Evolutionary conservation across 2,888 invertebrate genomes (phyloP).

Genomic region (Tiliacea aurago): DNA sequence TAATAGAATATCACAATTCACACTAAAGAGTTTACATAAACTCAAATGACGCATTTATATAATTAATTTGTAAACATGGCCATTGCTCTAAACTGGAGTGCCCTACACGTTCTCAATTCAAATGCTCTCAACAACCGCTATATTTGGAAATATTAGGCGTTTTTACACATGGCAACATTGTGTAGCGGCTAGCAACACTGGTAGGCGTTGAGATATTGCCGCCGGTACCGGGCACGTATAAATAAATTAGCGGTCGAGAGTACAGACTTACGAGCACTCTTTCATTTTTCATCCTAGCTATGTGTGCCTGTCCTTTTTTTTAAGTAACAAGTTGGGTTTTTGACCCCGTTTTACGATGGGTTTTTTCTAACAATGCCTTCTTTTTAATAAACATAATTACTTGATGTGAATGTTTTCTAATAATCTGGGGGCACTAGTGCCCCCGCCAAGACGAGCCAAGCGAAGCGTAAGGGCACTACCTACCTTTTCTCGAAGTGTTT

Average conservation of each 20-base stretch:
- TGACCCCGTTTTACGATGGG: background rate
- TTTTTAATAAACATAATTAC: background rate
- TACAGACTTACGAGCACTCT: constrained; percentile 46
- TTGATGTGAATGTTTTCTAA: background rate
- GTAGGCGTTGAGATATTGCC: constrained; percentile 56
- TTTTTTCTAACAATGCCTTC: background rate
- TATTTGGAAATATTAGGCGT: constrained; percentile 27
- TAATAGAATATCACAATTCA: background rate
- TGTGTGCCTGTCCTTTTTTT: constrained; percentile 26
- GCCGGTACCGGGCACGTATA: constrained; percentile 51
- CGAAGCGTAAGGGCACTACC: too few species aligned
- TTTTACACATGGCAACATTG: constrained; percentile 35
- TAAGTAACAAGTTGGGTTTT: constrained; percentile 17
- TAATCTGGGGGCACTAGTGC: too few species aligned
- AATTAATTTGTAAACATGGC: constrained; percentile 7
- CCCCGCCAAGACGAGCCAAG: too few species aligned
- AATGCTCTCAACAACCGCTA: background rate
- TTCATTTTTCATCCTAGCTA: constrained; percentile 57
- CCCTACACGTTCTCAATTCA: background rate
- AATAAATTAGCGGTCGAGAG: constrained; percentile 62
- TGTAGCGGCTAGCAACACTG: constrained; percentile 42
- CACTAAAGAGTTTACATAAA: background rate
- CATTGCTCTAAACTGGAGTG: background rate
- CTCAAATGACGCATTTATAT: background rate
- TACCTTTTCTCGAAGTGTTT: too few species aligned